Conservation (phyloP, 2,888 invertebrate genomes). For the Drosophila lutescens region DNA sequence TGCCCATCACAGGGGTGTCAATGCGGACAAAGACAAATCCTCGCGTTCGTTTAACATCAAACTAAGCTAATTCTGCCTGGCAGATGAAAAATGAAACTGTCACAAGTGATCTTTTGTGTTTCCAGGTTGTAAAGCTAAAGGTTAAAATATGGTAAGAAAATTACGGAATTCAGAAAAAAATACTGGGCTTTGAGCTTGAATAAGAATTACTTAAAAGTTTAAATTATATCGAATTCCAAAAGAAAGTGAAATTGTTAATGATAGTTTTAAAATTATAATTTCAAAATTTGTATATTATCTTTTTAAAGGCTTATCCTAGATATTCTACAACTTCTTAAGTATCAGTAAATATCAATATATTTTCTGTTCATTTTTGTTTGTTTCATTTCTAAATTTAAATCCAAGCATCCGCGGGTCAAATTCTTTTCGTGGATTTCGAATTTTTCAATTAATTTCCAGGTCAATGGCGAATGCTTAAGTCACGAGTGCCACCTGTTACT, state of each 20-base stretch:
- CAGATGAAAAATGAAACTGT: slow-evolving; percentile 14
- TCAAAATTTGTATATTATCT: background rate
- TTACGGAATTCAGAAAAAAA: no score
- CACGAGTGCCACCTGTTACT: slow-evolving; percentile 17
- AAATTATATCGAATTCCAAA: no score
- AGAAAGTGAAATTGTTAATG: background rate
- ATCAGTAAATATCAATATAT: background rate
- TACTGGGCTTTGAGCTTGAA: no score
- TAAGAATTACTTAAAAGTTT: no score
- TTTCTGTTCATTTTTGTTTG: background rate
- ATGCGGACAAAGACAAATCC: slow-evolving; percentile 19
- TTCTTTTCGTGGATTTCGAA: background rate
- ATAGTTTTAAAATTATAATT: background rate
- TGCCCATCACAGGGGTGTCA: slow-evolving; percentile 35
- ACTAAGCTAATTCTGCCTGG: slow-evolving; percentile 4
- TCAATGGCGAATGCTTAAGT: background rate
- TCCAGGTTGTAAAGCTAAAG: background rate
- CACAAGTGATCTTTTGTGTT: background rate
- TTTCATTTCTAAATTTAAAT: slow-evolving; percentile 10
- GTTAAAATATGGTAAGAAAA: slow-evolving; percentile 6
- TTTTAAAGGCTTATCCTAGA: no score
- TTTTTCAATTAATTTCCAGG: background rate
- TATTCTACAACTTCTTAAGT: no score
- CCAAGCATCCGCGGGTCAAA: background rate
- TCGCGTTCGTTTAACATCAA: slow-evolving; percentile 14